Base-by-base conservation (phyloP, 2,888 invertebrate genomes). In the Cyclophora albipunctata region DNA sequence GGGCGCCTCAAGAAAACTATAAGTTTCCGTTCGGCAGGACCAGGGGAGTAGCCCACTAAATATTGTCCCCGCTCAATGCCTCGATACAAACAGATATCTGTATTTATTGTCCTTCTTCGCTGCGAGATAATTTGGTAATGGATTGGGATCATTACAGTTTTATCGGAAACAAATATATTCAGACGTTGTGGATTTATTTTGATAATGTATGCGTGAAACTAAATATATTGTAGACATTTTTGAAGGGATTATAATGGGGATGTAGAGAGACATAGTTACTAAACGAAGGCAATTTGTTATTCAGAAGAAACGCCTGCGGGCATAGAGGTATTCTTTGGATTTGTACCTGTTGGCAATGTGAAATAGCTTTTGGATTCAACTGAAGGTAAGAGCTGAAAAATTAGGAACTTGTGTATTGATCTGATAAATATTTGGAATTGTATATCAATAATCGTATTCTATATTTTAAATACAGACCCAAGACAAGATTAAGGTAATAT, bases 1-100 rank as follows among this genome's bases (percentile, higher is more conserved):
- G 84, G 85, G 85, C 85, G 87, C 85, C 87, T 87, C 86, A 88
- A 87, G 80, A 81, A 84, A 85, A 83, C 88, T 88, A 87, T 87
- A 88, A 88, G 87, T 87, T 87, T 86, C 84, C 85, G 86, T 84
- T 86, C 79, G 85, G 81, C 79, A 83, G 79, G 81, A 77, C 81
- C 80, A 78, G 80, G 85, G 87, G 84, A 82, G 81, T 75, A 77
- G 82, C 78, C 79, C 82, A 83, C 80, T 86, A 86, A 86, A 88
- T 87, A 87, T 86, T 87, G 87, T 87, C 86, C 80, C 81, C 78
- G 78, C 75, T 77, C 74, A 63, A 75, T 81, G 76, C 80, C 81
- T 81, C 84, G 80, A 84, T 84, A 84, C 78, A 72, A 81, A 81
- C 81, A 82, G 76, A 81, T 81, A 84, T 83, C 77, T 78, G 73